Percentiles rank a stretch among this genome's conserved stretches.
phyloP scores from a whole-genome alignment of 2,797 vertebrate genomes.

The Pantherophis alleghaniensis region DNA sequence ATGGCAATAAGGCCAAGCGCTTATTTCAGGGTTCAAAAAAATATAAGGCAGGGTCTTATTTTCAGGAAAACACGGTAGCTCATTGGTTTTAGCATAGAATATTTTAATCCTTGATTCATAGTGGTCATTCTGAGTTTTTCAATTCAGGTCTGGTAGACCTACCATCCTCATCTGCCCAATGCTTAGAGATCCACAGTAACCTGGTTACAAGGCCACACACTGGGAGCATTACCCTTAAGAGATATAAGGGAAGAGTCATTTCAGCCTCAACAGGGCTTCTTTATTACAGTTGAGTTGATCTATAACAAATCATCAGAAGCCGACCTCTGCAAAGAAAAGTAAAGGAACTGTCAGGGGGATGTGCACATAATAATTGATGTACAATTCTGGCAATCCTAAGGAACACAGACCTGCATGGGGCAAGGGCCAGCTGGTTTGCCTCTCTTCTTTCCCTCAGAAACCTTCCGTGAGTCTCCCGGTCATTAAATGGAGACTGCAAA shows the following conservation, averaged over 20 bases:
- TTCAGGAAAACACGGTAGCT: neutral
- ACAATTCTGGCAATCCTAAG: neutral
- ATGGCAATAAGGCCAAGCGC: too few relatives aligned
- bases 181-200: neutral
- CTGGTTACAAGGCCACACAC: neutral
- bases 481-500: neutral
- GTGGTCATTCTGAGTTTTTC: neutral
- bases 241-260: too few relatives aligned
- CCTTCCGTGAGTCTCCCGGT: neutral
- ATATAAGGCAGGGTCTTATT: too few relatives aligned
- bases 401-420: neutral
- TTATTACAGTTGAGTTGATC: neutral
- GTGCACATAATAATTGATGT: neutral
- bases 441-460: neutral
- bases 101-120: neutral
- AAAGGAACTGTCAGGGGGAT: neutral
- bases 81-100: neutral
- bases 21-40: too few relatives aligned
- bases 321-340: neutral
- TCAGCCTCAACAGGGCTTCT: neutral
- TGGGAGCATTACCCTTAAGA: neutral
- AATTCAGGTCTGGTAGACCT: neutral
- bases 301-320: neutral
- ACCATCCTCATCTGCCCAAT: neutral
- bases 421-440: neutral